phyloP scores from a whole-genome alignment of 1,140 invertebrate species.

The Amyelois transitella region DNA sequence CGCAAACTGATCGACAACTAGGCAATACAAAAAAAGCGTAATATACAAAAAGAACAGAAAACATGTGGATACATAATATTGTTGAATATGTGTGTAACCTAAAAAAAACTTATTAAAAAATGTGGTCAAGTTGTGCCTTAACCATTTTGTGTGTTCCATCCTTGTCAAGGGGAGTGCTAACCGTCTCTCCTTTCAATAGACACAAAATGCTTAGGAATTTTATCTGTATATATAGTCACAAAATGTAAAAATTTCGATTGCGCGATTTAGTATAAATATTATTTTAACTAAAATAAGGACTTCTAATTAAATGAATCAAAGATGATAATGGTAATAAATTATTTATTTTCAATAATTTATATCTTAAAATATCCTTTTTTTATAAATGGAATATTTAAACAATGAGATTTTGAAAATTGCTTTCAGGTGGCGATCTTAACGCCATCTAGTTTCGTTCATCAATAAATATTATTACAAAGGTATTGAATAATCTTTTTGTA shows the following conservation, averaged over 20 bases:
- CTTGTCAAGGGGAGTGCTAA: constrained; percentile 97
- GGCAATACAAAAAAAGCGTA: too few species aligned
- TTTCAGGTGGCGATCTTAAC: neutral
- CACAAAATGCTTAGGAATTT: constrained; percentile 63
- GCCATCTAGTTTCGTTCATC: neutral
- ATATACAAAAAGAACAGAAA: too few species aligned
- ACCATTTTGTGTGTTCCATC: constrained; percentile 85
- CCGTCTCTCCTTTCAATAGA: constrained; percentile 96
- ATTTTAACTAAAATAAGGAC: neutral
- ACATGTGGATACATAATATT: too few species aligned
- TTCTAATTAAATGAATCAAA: too few species aligned
- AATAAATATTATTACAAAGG: too few species aligned
- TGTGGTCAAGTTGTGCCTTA: constrained; percentile 61
- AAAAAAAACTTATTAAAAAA: too few species aligned
- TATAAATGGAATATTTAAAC: neutral
- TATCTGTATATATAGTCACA: constrained; percentile 25
- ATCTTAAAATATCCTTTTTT: too few species aligned
- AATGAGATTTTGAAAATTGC: neutral
- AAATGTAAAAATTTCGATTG: neutral
- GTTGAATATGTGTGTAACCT: too few species aligned
- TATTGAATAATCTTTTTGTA: too few species aligned
- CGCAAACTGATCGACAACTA: too few species aligned
- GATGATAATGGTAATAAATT: too few species aligned
- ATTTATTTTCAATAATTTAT: too few species aligned
- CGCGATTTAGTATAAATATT: neutral